These are phyloP conservation scores for Taxidea taxus DNA, from an alignment of 2,113 vertebrate species.

Conservation along the genomic window DNA sequence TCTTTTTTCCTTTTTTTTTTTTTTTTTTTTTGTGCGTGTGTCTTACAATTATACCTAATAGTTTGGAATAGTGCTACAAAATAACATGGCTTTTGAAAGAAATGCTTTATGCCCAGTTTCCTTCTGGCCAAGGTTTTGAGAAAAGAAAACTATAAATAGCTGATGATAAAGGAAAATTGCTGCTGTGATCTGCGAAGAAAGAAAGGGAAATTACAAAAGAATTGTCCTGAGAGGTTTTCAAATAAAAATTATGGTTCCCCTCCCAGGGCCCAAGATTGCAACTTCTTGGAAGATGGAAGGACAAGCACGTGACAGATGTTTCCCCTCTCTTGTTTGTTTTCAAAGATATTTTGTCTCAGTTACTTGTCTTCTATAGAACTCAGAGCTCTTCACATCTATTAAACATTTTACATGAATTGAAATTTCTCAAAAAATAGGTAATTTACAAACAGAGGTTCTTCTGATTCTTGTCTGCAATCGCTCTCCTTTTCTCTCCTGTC, in stretches of 20 bases:
- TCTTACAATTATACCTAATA: slow-evolving; percentile 68
- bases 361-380: slow-evolving; percentile 37
- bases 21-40: background rate
- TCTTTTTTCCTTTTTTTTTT: background rate
- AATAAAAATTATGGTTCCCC: slow-evolving; percentile 65
- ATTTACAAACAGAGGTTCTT: slow-evolving; percentile 25
- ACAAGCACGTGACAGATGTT: background rate
- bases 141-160: slow-evolving; percentile 79
- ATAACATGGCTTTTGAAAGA: slow-evolving; percentile 69
- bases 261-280: slow-evolving; percentile 43
- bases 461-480: background rate
- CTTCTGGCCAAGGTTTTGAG: slow-evolving; percentile 67
- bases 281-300: slow-evolving; percentile 44
- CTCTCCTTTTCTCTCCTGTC: background rate
- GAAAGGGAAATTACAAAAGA: slow-evolving; percentile 71
- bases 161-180: slow-evolving; percentile 74
- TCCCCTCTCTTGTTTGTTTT: slow-evolving; percentile 55
- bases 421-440: slow-evolving; percentile 49
- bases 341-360: slow-evolving; percentile 45
- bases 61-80: slow-evolving; percentile 62
- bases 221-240: slow-evolving; percentile 67
- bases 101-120: slow-evolving; percentile 70
- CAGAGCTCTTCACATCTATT: slow-evolving; percentile 38
- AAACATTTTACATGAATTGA: slow-evolving; percentile 46
- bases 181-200: slow-evolving; percentile 69